Evolutionary conservation across 2,888 invertebrate species (phyloP).

Genomic region (Lasioglossum marginatum): DNA sequence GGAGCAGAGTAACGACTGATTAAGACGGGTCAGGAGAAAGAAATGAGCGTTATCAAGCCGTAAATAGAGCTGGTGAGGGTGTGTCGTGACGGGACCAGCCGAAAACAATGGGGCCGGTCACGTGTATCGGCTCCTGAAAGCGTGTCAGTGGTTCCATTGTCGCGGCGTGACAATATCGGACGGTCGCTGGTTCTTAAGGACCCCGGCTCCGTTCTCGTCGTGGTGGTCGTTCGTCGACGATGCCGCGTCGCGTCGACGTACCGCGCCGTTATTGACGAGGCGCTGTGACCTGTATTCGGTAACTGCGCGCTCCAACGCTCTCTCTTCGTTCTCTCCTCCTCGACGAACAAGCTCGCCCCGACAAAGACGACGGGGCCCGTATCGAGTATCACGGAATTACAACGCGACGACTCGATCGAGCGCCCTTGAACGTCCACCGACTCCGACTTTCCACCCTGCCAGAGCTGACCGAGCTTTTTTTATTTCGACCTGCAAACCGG

Average conservation of each 20-base stretch:
- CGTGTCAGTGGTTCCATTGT: slow-evolving; percentile 76
- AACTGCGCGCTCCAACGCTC: slow-evolving; percentile 72
- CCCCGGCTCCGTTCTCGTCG: slow-evolving; percentile 47
- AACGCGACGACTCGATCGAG: slow-evolving; percentile 39
- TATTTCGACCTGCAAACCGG: background rate
- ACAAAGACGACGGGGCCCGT: slow-evolving; percentile 30
- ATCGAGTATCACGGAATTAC: slow-evolving; percentile 40
- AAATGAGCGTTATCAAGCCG: slow-evolving; percentile 33
- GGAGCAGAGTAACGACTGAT: slow-evolving; percentile 32
- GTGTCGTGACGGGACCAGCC: background rate
- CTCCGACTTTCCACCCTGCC: background rate
- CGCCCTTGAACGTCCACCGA: slow-evolving; percentile 48
- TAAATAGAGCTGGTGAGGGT: slow-evolving; percentile 27
- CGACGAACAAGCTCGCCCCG: slow-evolving; percentile 14
- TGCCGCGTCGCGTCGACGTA: slow-evolving; percentile 63
- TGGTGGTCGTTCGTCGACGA: slow-evolving; percentile 29
- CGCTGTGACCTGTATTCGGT: slow-evolving; percentile 80
- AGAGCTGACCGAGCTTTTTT: background rate
- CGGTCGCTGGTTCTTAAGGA: slow-evolving; percentile 53
- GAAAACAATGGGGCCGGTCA: slow-evolving; percentile 9
- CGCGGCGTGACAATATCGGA: slow-evolving; percentile 56
- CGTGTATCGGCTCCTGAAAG: slow-evolving; percentile 54
- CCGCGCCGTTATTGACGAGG: slow-evolving; percentile 79
- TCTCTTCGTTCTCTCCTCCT: slow-evolving; percentile 22
- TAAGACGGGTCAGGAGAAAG: slow-evolving; percentile 23